Evolutionary conservation across 2,888 invertebrate species (phyloP).

Genomic region (Candidula unifasciata): DNA sequence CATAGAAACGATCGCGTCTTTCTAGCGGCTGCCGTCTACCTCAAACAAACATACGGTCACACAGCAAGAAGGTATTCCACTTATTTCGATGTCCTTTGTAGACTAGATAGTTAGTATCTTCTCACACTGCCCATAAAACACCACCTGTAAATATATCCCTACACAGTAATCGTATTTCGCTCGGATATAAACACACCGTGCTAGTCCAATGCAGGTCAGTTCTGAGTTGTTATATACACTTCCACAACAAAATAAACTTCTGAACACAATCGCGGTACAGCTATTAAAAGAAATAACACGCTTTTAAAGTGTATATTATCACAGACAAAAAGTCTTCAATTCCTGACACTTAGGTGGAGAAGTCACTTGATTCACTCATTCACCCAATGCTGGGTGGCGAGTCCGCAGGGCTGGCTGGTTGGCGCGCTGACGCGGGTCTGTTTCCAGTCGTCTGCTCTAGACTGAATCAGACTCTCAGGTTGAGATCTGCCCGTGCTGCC

Average conservation of each 20-base stretch:
- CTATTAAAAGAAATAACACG: neutral
- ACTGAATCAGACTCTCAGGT: constrained; percentile 34
- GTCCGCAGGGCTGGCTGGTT: constrained; percentile 27
- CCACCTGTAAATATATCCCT: constrained; percentile 10
- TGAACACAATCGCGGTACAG: neutral
- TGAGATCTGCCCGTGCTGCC: constrained; percentile 42
- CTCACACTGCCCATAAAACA: constrained; percentile 2
- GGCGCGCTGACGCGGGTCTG: constrained; percentile 31
- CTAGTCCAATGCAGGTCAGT: constrained; percentile 4
- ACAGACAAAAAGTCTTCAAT: neutral
- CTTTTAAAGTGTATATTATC: neutral
- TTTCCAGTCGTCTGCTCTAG: constrained; percentile 15
- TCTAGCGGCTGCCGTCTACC: neutral
- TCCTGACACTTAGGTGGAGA: constrained; percentile 12
- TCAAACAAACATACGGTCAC: neutral
- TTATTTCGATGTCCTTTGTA: neutral
- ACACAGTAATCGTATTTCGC: neutral
- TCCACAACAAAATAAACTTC: neutral
- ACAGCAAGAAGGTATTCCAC: neutral
- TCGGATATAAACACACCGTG: neutral
- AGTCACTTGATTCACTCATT: constrained; percentile 22
- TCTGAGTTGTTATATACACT: too few species aligned
- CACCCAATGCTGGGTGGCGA: constrained; percentile 30
- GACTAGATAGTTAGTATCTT: neutral
- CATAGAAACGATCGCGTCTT: neutral